Percentiles rank a stretch among this genome's conserved stretches.
phyloP scores from a whole-genome alignment of 1,140 invertebrate species.

The Ylistrum balloti region DNA sequence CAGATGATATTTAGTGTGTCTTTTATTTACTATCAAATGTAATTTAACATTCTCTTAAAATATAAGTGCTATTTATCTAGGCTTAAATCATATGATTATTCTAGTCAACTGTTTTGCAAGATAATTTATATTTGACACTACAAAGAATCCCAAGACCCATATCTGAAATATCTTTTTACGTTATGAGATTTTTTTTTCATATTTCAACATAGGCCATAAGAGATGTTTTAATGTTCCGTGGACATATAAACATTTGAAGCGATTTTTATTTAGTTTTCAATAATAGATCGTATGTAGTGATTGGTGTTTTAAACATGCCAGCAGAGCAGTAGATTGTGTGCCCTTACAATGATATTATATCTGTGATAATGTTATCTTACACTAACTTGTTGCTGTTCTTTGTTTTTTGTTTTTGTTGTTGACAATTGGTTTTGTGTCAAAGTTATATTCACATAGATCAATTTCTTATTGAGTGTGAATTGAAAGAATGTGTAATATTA shows the following conservation, averaged over 20 bases:
- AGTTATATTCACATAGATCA: neutral
- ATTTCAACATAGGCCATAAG: too few species aligned
- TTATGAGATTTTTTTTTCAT: too few species aligned
- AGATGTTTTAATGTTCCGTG: too few species aligned
- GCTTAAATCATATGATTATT: too few species aligned
- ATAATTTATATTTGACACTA: too few species aligned
- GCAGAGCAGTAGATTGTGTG: neutral
- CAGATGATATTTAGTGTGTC: too few species aligned
- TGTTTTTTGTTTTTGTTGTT: conserved; percentile 28
- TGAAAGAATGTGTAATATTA: neutral
- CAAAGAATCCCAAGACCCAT: too few species aligned
- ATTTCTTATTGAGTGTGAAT: neutral
- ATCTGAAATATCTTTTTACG: too few species aligned
- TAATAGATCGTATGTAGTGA: neutral
- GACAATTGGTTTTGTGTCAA: neutral
- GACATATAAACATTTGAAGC: neutral
- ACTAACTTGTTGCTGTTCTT: neutral
- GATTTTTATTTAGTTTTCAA: neutral
- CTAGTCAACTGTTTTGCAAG: too few species aligned
- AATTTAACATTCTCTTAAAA: too few species aligned
- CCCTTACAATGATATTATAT: neutral
- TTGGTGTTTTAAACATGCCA: neutral
- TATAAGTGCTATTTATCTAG: too few species aligned
- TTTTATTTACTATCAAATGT: too few species aligned
- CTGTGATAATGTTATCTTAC: conserved; percentile 15